Base-by-base conservation (phyloP, 2,888 invertebrate species). In the Actias luna region DNA sequence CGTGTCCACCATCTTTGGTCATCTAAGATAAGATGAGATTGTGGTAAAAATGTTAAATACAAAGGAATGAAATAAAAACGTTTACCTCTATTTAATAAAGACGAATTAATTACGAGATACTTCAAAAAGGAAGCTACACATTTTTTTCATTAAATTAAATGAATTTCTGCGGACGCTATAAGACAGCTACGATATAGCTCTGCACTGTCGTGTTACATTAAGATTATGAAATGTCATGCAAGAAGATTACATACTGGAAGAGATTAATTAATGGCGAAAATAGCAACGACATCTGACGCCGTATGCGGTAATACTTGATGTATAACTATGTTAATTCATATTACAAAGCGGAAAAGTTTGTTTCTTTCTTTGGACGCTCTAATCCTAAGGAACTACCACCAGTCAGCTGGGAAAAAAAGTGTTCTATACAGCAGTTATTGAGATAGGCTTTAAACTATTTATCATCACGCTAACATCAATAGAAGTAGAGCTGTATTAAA, bases 201-300 rank as follows among this genome's bases (percentile, higher is more conserved):
- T 1, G 1, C 50, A 27, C 4, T n/a, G 25, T 27, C 50, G 12
- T 14, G 5, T 5, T 27, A 52, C 50, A 52, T 52, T 52, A 52
- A 27, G 50, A 52, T 27, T 58, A 61, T 27, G 62, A 64, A 65
- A 64, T 65, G 64, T 64, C 58, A 63, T 63, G 58, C 60, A 64
- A 60, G 64, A 64, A 64, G 33, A 69, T 65, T 63, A 61, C 46
- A 46, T 8, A 59, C 52, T 12, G 50, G 27, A n/a, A 10, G 8
- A 36, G 12, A 36, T 16, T 36, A 36, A 16, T 1, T 36, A 16
- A 36, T 36, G 36, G 36, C 12, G 22, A 46, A 46, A 18, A 46
- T 46, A 46, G 27, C 22, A 22, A 22, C 50, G 5, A 10, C 27
- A 10, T 27, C 27, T 25, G 50, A 3, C 25, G 50, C 25, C 25